Evolutionary conservation across 2,888 invertebrate species (phyloP), one percentile per base, ranked within the genome.

Genomic region (Cerastis rubricosa): DNA sequence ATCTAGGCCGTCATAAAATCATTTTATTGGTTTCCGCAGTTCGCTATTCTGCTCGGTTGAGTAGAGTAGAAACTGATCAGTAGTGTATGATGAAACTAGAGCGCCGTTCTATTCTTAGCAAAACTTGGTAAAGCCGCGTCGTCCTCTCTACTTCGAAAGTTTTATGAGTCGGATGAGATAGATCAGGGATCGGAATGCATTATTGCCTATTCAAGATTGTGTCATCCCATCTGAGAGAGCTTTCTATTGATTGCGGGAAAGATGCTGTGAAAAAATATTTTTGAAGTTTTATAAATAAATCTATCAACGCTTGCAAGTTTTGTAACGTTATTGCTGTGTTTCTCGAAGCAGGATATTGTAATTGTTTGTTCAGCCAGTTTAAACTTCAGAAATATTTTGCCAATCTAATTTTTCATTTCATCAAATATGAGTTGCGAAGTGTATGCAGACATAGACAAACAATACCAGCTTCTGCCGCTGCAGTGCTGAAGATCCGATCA

Each of bases 81-180:
- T 74, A 76, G 76, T 75, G 84, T 87, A 84, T 88, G 86, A 87
- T 87, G 88, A 89, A 90, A 90, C 89, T 88, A 84, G 89, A 88
- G 79, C 86, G 64, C 65, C 54, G 75, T 70, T 77, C 90, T 90
- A 90, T 92, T 91, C 89, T 89, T 85, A 90, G 92, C 89, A 90
- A 91, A 94, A 93, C 90, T 95, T 92, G 89, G 87, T 89, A 89
- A 92, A 94, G 91, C 93, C 90, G 90, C 90, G 89, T 91, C 91
- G 91, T 91, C 92, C 91, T 91, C 90, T 88, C 88, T 88, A 89
- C 89, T 90, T 90, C 89, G 90, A 92, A 95, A 95, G 94, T 95
- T 95, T 94, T 94, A 95, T 93, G 93, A 93, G 90, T 92, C 92
- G 93, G 93, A 93, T 91, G 93, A 94, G 92, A 94, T 94, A 93